phyloP scores from a whole-genome alignment of 2,113 vertebrate genomes.

The Eolophus roseicapilla region DNA sequence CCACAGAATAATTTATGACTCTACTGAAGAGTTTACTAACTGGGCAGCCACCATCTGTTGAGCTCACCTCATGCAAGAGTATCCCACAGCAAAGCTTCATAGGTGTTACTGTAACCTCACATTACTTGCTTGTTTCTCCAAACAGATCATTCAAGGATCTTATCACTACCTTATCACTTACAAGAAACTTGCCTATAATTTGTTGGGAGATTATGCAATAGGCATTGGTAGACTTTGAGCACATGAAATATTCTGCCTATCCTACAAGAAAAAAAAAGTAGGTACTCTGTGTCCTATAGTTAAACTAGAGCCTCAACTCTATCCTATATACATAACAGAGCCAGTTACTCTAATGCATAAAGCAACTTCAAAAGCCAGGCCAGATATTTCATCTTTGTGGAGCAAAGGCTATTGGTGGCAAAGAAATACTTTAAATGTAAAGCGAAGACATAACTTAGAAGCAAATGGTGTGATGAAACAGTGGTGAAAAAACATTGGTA shows the following conservation, averaged over 20 bases:
- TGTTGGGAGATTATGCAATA: not conserved
- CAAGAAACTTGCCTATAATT: not conserved
- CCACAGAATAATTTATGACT: not conserved
- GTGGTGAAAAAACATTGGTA: not conserved
- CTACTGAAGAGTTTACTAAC: not conserved
- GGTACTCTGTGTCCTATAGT: fast-evolving
- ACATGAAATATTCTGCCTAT: fast-evolving
- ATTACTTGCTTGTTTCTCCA: not conserved
- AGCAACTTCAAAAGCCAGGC: not conserved
- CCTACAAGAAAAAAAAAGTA: not conserved
- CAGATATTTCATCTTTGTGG: not conserved
- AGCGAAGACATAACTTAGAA: not conserved
- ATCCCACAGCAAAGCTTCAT: not conserved
- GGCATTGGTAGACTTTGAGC: not conserved
- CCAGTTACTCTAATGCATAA: not conserved
- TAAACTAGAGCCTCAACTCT: not conserved
- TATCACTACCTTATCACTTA: not conserved
- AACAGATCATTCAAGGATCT: not conserved
- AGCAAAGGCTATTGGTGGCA: not conserved
- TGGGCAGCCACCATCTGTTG: not conserved
- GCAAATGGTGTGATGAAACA: not conserved
- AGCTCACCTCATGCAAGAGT: not conserved
- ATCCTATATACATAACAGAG: not conserved
- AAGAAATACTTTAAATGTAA: not conserved
- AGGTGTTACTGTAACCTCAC: not conserved